These are phyloP conservation scores for Baryphthengus martii DNA, from an alignment of 2,113 vertebrate species.

Conservation along the genomic window DNA sequence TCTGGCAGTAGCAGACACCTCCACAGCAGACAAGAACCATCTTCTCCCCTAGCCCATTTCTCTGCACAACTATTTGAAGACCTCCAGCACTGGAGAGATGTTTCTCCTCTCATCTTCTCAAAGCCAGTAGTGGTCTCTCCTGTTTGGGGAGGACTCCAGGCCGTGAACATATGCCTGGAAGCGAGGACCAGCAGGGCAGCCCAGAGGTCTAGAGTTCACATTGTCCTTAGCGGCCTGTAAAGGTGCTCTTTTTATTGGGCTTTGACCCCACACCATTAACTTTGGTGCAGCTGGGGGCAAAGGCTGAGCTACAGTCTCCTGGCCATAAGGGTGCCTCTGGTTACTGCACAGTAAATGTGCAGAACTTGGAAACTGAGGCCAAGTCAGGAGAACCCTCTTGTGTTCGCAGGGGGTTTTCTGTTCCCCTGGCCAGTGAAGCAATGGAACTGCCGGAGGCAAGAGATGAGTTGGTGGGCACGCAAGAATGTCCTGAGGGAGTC, in stretches of 20 bases:
- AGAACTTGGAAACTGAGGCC: slow-evolving; percentile 25
- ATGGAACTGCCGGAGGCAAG: not conserved
- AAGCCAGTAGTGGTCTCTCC: not conserved
- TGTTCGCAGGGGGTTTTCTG: not conserved
- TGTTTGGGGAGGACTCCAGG: not conserved
- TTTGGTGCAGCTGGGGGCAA: not conserved
- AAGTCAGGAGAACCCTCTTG: slow-evolving; percentile 23
- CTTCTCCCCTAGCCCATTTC: not conserved
- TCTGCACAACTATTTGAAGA: not conserved
- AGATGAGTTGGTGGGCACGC: not conserved
- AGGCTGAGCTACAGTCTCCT: not conserved
- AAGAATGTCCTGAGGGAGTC: not conserved
- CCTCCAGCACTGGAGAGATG: not conserved
- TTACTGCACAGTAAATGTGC: not conserved
- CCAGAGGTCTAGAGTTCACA: not conserved
- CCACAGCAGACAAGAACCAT: not conserved
- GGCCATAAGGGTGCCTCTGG: not conserved
- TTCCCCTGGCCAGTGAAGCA: not conserved
- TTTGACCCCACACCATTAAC: not conserved
- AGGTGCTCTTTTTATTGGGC: not conserved
- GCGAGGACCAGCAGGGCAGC: not conserved
- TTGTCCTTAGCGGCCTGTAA: not conserved
- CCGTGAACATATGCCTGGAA: accelerated
- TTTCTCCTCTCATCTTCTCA: not conserved
- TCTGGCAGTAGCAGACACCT: not conserved